phyloP scores from a whole-genome alignment of 1,140 invertebrate species.

The Leptinotarsa defecta region DNA sequence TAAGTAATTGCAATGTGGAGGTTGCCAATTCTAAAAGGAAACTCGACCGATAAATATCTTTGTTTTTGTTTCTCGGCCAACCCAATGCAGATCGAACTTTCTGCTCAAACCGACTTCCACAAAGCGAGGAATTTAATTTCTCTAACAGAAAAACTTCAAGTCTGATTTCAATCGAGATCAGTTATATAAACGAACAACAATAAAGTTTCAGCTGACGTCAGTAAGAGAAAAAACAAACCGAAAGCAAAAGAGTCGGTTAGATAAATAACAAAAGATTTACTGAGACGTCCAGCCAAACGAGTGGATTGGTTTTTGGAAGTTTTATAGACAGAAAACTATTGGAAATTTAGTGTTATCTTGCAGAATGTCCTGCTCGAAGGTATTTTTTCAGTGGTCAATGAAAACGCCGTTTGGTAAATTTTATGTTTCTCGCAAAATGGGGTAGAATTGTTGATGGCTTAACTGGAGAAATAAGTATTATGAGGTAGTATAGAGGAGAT shows the following conservation, averaged over 20 bases:
- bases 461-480: neutral
- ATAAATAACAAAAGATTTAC: constrained; percentile 26
- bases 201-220: constrained; percentile 17
- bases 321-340: constrained; percentile 17
- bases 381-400: constrained; percentile 12
- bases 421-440: neutral
- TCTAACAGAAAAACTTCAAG: constrained; percentile 9
- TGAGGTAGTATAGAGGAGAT: neutral
- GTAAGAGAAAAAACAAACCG: constrained; percentile 20
- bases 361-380: neutral
- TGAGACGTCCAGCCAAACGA: constrained; percentile 16
- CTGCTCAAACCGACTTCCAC: neutral
- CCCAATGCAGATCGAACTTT: neutral
- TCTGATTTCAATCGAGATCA: constrained; percentile 20
- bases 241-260: constrained; percentile 13
- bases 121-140: constrained; percentile 2
- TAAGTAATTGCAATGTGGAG: too few species aligned
- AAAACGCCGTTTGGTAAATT: constrained; percentile 13
- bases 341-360: constrained; percentile 14
- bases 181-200: constrained; percentile 16
- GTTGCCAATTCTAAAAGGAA: too few species aligned
- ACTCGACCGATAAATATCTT: too few species aligned
- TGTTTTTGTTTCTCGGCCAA: too few species aligned
- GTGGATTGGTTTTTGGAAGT: constrained; percentile 20
- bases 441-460: neutral